Evolutionary conservation across 2,888 invertebrate species (phyloP).

Genomic region (Cerceris rybyensis): DNA sequence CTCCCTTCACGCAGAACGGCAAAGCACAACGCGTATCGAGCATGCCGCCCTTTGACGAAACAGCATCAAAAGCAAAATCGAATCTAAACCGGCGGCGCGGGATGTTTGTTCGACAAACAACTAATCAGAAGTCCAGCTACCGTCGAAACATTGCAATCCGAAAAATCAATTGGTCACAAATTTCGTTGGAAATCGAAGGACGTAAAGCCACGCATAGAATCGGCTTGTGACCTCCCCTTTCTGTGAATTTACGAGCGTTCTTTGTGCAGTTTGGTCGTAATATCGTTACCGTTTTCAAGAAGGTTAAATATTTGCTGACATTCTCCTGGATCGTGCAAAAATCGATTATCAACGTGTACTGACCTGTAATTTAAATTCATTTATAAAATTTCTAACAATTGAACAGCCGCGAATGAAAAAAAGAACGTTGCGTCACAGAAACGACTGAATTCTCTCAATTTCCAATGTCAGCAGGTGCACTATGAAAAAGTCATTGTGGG

Average conservation of each 20-base stretch:
- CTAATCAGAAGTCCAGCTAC: conserved; percentile 42
- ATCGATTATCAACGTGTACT: background rate
- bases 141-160: too few species aligned
- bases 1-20: too few species aligned
- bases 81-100: conserved; percentile 10
- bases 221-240: conserved; percentile 7
- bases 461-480: too few species aligned
- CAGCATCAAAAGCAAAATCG: conserved; percentile 7
- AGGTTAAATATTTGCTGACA: conserved; percentile 33
- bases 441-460: too few species aligned
- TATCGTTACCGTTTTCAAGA: background rate
- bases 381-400: background rate
- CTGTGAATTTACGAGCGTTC: conserved; percentile 9
- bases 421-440: background rate
- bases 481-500: too few species aligned
- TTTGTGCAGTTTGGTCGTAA: background rate
- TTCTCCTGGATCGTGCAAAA: background rate
- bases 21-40: conserved; percentile 19
- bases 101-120: conserved; percentile 58
- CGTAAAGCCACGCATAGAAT: background rate
- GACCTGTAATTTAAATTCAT: background rate
- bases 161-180: conserved; percentile 35
- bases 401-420: background rate
- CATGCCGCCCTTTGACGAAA: conserved; percentile 24
- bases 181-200: background rate